A percentile compares a stretch with the other conserved stretches of the same genome.
phyloP scores from a whole-genome alignment of 2,888 invertebrate genomes.

The Callosobruchus maculatus region DNA sequence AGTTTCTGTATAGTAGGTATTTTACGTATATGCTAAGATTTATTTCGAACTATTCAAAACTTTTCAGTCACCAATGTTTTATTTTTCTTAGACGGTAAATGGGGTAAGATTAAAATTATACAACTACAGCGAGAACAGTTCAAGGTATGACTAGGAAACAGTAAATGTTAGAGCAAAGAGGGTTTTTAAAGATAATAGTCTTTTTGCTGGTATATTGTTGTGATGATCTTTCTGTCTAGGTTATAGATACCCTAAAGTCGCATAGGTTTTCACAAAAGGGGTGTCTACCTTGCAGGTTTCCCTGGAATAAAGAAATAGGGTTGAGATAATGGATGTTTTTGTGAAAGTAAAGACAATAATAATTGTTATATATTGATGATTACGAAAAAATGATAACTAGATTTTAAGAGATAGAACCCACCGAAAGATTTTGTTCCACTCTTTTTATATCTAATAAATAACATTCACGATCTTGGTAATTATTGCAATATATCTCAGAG shows the following conservation, averaged over 20 bases:
- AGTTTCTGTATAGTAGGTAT: not conserved
- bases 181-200: not conserved
- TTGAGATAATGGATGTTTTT: not conserved
- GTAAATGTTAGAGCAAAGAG: not conserved
- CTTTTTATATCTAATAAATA: too few species aligned
- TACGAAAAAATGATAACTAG: not conserved
- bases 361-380: not conserved
- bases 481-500: too few species aligned
- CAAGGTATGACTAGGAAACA: not conserved
- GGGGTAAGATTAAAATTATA: not conserved
- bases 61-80: not conserved
- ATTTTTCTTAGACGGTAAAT: not conserved
- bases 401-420: not conserved
- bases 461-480: too few species aligned
- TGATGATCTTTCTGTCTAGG: not conserved
- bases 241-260: conserved; percentile 90
- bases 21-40: not conserved
- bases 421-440: too few species aligned
- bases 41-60: not conserved
- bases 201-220: not conserved
- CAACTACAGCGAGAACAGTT: not conserved
- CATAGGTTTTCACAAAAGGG: conserved; percentile 91
- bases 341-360: not conserved
- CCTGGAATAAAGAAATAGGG: conserved; percentile 57
- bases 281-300: conserved; percentile 82